These are phyloP conservation scores for Poecile atricapillus DNA, from an alignment of 2,113 vertebrate genomes.

Conservation along the genomic window DNA sequence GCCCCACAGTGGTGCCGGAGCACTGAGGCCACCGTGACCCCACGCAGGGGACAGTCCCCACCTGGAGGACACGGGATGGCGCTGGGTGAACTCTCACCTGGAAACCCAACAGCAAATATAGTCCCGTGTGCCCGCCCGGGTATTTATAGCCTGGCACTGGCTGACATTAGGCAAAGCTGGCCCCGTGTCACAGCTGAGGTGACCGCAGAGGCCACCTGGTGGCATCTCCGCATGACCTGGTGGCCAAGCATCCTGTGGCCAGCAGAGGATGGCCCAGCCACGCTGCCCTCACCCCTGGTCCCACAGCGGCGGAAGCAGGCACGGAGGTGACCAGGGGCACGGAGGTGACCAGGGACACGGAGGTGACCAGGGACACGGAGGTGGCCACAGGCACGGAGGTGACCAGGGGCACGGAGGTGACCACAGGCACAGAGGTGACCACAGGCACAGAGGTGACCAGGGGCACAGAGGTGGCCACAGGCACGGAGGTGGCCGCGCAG, in stretches of 20 bases:
- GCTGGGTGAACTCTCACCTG: conserved; percentile 51
- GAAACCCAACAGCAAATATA: conserved; percentile 35
- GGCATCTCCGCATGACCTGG: background rate
- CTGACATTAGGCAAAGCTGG: background rate
- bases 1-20: background rate
- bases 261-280: background rate
- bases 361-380: background rate
- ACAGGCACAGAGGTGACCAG: background rate
- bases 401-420: background rate
- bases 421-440: background rate
- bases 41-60: accelerated
- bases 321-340: background rate
- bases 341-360: background rate
- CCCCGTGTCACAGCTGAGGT: background rate
- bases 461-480: background rate
- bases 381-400: background rate
- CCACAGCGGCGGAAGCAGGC: accelerated
- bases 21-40: accelerated
- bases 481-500: background rate
- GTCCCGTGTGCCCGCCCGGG: accelerated
- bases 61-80: accelerated
- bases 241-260: background rate
- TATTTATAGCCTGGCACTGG: conserved; percentile 47
- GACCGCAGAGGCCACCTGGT: background rate
- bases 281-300: accelerated